These are phyloP conservation scores for Muricea muricata DNA, from an alignment of 92 coral and sea anemone genomes.

Conservation along the genomic window DNA sequence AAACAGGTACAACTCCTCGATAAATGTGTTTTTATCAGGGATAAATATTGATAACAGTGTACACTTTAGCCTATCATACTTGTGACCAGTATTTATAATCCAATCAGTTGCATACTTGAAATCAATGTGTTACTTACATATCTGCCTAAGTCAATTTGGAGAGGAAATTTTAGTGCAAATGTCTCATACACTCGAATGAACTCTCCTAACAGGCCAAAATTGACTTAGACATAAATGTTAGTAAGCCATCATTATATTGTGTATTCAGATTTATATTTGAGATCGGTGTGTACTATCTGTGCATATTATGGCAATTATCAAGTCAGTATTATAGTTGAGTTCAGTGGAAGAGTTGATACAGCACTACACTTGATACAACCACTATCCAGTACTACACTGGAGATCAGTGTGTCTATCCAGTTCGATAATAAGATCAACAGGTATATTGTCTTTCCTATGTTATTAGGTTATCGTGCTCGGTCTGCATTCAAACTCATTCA, in stretches of 20 bases:
- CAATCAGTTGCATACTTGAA: neutral
- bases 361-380: neutral
- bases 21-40: no score
- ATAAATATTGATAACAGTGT: neutral
- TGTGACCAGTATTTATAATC: neutral
- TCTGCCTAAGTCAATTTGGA: no score
- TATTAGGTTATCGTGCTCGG: conserved; percentile 92
- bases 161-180: no score
- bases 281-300: neutral
- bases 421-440: neutral
- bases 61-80: neutral
- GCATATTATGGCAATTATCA: neutral
- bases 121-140: neutral
- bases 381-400: neutral
- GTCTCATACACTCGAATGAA: no score
- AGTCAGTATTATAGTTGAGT: neutral
- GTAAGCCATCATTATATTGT: no score
- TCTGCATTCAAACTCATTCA: conserved; percentile 98
- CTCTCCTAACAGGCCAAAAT: no score
- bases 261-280: neutral
- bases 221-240: no score
- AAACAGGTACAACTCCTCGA: conserved; percentile 77
- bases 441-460: neutral
- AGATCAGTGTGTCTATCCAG: neutral
- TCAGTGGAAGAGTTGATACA: neutral